Evolutionary conservation across 2,113 vertebrate species (phyloP).

Genomic region (Brachyistius frenatus): DNA sequence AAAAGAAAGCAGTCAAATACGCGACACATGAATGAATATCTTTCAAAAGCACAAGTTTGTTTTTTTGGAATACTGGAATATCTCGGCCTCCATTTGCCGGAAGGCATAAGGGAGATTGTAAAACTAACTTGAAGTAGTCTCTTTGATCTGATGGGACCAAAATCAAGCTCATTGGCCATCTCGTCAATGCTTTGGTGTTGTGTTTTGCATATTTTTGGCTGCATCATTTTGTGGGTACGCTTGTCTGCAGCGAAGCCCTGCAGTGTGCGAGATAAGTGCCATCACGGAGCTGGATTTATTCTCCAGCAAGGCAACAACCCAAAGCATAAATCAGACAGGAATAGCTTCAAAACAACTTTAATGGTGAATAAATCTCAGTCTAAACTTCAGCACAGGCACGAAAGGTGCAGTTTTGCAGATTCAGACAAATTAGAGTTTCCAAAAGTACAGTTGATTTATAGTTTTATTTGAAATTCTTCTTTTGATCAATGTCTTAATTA

Average conservation of each 20-base stretch:
- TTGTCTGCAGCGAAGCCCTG: neutral
- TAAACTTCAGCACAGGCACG: neutral
- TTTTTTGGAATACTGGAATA: constrained; percentile 20
- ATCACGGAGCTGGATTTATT: neutral
- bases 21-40: neutral
- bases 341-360: neutral
- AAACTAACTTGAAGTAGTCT: neutral
- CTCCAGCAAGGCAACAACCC: neutral
- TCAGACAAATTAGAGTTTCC: neutral
- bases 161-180: neutral
- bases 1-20: neutral
- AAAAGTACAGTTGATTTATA: neutral
- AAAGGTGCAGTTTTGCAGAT: neutral
- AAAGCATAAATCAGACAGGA: neutral
- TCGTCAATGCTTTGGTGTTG: neutral
- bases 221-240: neutral
- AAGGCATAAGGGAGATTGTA: constrained; percentile 14
- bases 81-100: constrained; percentile 4
- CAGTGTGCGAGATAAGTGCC: neutral
- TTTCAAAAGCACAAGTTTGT: no score
- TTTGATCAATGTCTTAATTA: neutral
- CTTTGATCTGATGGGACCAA: neutral
- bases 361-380: neutral
- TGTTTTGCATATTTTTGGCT: neutral
- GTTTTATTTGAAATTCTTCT: neutral